These are phyloP conservation scores for Perizoma flavofasciatum DNA, from an alignment of 2,888 invertebrate species.

Conservation along the genomic window DNA sequence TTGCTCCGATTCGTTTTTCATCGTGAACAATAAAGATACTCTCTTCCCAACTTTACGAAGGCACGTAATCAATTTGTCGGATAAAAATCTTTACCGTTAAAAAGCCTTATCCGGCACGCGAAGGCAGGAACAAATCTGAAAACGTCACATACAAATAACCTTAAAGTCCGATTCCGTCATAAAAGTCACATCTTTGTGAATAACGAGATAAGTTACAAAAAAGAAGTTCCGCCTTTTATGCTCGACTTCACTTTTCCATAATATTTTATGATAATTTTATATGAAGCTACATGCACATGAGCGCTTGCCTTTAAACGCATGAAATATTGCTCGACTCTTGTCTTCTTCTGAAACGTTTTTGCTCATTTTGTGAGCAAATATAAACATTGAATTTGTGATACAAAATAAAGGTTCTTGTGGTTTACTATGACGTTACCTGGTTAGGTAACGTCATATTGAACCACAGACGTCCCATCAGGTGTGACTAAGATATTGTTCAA, in stretches of 20 bases:
- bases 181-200: constrained; percentile 78
- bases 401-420: too few species aligned
- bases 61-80: constrained; percentile 47
- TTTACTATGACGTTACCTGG: too few species aligned
- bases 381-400: constrained; percentile 29
- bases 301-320: constrained; percentile 41
- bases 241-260: constrained; percentile 64
- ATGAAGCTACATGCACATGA: constrained; percentile 60
- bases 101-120: constrained; percentile 49
- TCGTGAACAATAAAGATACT: constrained; percentile 23
- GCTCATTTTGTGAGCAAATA: constrained; percentile 29
- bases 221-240: constrained; percentile 67
- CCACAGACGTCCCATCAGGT: too few species aligned
- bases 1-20: constrained; percentile 18
- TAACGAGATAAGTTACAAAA: constrained; percentile 76
- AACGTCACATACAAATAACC: constrained; percentile 70
- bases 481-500: too few species aligned
- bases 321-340: constrained; percentile 42
- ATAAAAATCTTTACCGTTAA: constrained; percentile 48
- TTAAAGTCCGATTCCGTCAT: constrained; percentile 70
- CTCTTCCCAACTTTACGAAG: constrained; percentile 23
- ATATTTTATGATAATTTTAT: constrained; percentile 75
- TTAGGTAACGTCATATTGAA: too few species aligned
- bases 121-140: constrained; percentile 58
- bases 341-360: constrained; percentile 35